phyloP scores from a whole-genome alignment of 2,113 vertebrate genomes.

The Aptenodytes patagonicus region DNA sequence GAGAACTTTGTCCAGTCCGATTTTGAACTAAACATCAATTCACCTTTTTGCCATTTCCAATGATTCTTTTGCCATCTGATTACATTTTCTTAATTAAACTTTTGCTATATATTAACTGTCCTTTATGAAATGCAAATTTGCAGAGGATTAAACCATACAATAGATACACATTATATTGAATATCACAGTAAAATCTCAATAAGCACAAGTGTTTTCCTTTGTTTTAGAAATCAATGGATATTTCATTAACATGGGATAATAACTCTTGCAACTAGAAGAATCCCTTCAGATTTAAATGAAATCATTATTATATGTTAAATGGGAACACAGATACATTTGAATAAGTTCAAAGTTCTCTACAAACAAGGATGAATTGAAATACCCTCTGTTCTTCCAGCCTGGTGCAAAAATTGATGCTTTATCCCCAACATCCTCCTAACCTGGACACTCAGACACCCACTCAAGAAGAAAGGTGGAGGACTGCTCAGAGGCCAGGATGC shows the following conservation, averaged over 20 bases:
- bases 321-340: background rate
- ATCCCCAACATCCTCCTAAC: background rate
- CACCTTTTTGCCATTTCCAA: background rate
- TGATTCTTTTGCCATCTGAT: background rate
- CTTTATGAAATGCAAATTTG: constrained; percentile 29
- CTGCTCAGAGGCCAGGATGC: background rate
- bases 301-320: background rate
- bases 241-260: constrained; percentile 18
- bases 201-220: background rate
- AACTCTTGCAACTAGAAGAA: background rate
- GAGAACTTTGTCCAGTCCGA: background rate
- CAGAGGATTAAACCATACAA: background rate
- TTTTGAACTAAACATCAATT: background rate
- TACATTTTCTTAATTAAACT: constrained; percentile 22
- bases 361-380: background rate
- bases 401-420: background rate
- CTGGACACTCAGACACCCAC: background rate
- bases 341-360: background rate
- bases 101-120: background rate
- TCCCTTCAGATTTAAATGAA: constrained; percentile 15
- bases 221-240: constrained; percentile 27
- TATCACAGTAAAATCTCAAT: constrained; percentile 26
- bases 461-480: background rate
- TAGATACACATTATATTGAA: background rate
- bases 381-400: background rate